Base-by-base conservation (phyloP, 2,113 vertebrate genomes). In the Platysternon megacephalum region DNA sequence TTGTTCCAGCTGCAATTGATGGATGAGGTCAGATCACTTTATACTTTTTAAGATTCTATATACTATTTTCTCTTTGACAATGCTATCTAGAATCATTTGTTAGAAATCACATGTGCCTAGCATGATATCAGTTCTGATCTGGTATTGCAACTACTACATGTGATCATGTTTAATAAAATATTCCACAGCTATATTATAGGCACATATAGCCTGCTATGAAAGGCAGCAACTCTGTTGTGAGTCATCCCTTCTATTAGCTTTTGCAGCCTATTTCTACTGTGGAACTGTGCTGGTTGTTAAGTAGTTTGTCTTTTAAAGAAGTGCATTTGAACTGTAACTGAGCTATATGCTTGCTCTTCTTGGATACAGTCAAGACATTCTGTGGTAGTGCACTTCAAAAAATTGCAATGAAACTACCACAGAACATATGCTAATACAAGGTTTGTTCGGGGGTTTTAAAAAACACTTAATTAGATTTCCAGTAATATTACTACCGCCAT, bases 61-160 rank as follows among this genome's bases (percentile, higher is more conserved):
- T 24, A 17, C 51, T 88, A 76, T 83, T 80, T 93, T 72, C n/a
- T 39, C 49, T 51, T 65, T 94, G 87, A 80, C 85, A 91, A 84
- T 11, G 61, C 52, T 85, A 55, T 89, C 86, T 88, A 88, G 86
- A 39, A 79, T 92, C 65, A 52, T 79, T 52, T 89, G 68, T 86
- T 87, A 86, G 76, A 95, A 85, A 5, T 91, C 42, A 83, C 68
- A 72, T 35, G 88, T 14, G 61, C 24, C 55, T 53, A 17, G 61
- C 17, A 84, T 86, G 89, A 95, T 82, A 83, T 85, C 90, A 94
- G 94, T 32, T 93, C 91, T 87, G n/a, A 48, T 92, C 51, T 89
- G 65, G 91, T 89, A 84, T 88, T 87, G 56, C 86, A 48, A 29
- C 29, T 65, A 52, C 48, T 72, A n/a, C 35, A 49, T 49, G 4